These are phyloP conservation scores for Drosophila trapezifrons DNA, from an alignment of 1,140 invertebrate species.

Conservation along the genomic window DNA sequence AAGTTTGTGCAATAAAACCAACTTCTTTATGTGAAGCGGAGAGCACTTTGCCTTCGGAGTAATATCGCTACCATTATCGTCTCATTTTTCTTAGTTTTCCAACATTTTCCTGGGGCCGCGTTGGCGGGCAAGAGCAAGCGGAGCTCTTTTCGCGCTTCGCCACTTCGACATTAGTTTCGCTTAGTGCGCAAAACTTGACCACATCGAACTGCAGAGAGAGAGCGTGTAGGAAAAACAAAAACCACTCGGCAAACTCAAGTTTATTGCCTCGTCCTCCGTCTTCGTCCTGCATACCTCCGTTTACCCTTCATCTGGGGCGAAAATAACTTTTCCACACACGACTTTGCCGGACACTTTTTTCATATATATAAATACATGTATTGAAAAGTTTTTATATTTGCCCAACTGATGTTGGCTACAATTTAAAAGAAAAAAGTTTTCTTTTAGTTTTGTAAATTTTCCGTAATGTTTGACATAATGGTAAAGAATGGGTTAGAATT, in stretches of 20 bases:
- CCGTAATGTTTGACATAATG: conserved; percentile 49
- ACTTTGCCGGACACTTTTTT: conserved; percentile 55
- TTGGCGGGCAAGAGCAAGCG: background rate
- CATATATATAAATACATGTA: conserved; percentile 46
- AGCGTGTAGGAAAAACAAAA: conserved; percentile 44
- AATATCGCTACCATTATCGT: conserved; percentile 71
- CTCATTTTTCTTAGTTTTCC: conserved; percentile 75
- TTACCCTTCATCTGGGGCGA: background rate
- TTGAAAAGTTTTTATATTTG: conserved; percentile 68
- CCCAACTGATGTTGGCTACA: conserved; percentile 50
- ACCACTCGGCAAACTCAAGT: conserved; percentile 69
- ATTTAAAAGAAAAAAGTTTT: conserved; percentile 40
- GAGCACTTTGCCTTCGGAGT: conserved; percentile 52
- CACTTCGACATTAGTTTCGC: conserved; percentile 76
- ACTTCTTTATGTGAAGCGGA: conserved; percentile 51
- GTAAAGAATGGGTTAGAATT: conserved; percentile 21
- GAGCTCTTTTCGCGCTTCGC: conserved; percentile 72
- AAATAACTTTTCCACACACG: conserved; percentile 50
- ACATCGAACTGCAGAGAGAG: conserved; percentile 34
- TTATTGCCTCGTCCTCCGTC: conserved; percentile 59
- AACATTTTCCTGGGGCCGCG: conserved; percentile 26
- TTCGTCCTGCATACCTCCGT: conserved; percentile 17
- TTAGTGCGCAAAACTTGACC: conserved; percentile 74
- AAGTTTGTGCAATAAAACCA: conserved; percentile 56
- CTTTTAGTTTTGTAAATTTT: conserved; percentile 40